These are phyloP conservation scores for Drosophila guanche DNA, from an alignment of 1,140 invertebrate species.

Conservation along the genomic window DNA sequence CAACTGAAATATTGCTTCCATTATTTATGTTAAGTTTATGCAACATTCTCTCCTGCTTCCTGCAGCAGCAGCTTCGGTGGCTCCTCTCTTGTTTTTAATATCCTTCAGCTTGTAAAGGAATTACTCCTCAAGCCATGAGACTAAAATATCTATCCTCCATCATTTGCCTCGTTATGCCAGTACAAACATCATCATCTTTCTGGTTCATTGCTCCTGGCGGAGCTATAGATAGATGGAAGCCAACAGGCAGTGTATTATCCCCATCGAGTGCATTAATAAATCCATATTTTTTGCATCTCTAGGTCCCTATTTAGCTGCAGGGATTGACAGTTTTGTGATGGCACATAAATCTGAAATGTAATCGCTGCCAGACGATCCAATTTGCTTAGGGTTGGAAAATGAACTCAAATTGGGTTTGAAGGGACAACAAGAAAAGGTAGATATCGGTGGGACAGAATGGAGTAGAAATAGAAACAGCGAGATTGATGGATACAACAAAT, in stretches of 20 bases:
- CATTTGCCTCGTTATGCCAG: constrained; percentile 70
- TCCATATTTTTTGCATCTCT: constrained; percentile 55
- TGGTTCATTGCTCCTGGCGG: constrained; percentile 50
- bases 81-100: constrained; percentile 76
- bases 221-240: constrained; percentile 1
- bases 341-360: constrained; percentile 40
- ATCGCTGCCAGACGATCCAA: constrained; percentile 28
- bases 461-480: too few species aligned
- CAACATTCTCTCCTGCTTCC: constrained; percentile 59
- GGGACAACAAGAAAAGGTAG: too few species aligned
- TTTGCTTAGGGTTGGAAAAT: constrained; percentile 16
- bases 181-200: constrained; percentile 53
- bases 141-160: constrained; percentile 53
- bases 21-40: constrained; percentile 79
- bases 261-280: constrained; percentile 59
- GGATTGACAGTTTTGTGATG: constrained; percentile 35
- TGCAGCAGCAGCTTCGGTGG: constrained; percentile 31
- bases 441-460: too few species aligned
- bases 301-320: constrained; percentile 29
- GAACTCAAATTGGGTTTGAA: constrained; percentile 21
- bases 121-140: constrained; percentile 46
- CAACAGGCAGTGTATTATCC: constrained; percentile 23
- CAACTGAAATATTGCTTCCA: constrained; percentile 76
- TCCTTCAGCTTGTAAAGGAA: constrained; percentile 79
- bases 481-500: too few species aligned